These are phyloP conservation scores for Allacma fusca DNA, from an alignment of 2,888 invertebrate species.

Conservation along the genomic window DNA sequence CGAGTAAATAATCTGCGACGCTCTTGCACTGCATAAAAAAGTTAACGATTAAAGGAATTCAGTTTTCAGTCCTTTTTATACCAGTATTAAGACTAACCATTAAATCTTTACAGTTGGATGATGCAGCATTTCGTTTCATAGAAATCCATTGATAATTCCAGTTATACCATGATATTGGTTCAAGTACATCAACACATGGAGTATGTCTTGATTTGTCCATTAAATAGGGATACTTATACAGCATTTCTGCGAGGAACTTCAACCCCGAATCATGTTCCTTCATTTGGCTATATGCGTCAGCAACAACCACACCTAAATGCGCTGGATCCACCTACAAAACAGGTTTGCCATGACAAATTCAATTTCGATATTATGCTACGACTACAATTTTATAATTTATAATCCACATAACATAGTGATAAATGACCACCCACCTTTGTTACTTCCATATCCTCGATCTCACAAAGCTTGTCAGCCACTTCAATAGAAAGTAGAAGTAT, in stretches of 20 bases:
- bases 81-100: slow-evolving; percentile 24
- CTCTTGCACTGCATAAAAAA: slow-evolving; percentile 21
- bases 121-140: slow-evolving; percentile 13
- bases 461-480: slow-evolving; percentile 18
- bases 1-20: slow-evolving; percentile 12
- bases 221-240: slow-evolving; percentile 18
- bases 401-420: too few species aligned
- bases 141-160: slow-evolving; percentile 41
- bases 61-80: too few species aligned
- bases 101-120: slow-evolving; percentile 13
- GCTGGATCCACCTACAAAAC: slow-evolving; percentile 22
- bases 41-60: too few species aligned
- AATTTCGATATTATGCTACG: too few species aligned
- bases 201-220: background rate
- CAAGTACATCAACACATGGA: slow-evolving; percentile 27
- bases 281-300: slow-evolving; percentile 31
- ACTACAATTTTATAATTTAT: too few species aligned
- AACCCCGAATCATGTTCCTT: slow-evolving; percentile 27
- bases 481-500: slow-evolving; percentile 22
- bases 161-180: slow-evolving; percentile 31
- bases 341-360: background rate
- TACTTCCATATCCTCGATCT: slow-evolving; percentile 3
- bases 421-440: slow-evolving; percentile 12
- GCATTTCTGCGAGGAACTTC: slow-evolving; percentile 23
- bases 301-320: slow-evolving; percentile 26